Evolutionary conservation across 2,113 vertebrate species (phyloP).

Genomic region (Panthera leo): DNA sequence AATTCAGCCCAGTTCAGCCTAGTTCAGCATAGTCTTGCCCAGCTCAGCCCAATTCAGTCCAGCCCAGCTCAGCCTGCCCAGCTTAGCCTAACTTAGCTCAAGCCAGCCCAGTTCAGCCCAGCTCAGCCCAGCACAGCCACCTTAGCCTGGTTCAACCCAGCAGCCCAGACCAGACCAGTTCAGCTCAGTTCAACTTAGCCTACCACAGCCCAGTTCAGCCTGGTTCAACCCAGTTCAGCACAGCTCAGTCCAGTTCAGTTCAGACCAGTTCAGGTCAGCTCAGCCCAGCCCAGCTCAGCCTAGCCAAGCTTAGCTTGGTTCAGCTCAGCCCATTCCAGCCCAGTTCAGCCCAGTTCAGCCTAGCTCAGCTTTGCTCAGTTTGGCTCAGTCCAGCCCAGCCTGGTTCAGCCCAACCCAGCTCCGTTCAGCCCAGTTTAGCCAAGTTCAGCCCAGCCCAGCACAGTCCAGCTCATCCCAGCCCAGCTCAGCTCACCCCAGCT

Average conservation of each 20-base stretch:
- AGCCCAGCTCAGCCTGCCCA: fast-evolving
- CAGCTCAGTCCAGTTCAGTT: fast-evolving
- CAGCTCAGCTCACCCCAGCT: fast-evolving
- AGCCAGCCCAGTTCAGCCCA: fast-evolving
- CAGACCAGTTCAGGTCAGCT: too few species aligned
- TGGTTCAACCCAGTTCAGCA: fast-evolving
- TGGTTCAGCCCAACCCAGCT: neutral
- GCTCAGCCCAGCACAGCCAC: fast-evolving
- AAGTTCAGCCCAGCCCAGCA: neutral
- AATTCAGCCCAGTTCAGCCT: fast-evolving
- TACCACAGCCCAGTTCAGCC: fast-evolving
- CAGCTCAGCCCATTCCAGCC: fast-evolving
- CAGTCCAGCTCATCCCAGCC: fast-evolving
- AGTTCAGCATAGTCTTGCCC: fast-evolving
- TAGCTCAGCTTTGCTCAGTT: neutral
- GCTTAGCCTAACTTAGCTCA: fast-evolving
- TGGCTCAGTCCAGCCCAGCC: fast-evolving
- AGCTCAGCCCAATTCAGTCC: fast-evolving
- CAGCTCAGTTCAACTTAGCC: fast-evolving
- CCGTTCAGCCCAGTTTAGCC: too few species aligned
- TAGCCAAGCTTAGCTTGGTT: fast-evolving
- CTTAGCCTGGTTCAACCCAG: neutral
- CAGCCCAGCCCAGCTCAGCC: neutral
- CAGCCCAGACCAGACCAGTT: fast-evolving
- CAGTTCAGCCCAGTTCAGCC: fast-evolving